Evolutionary conservation across 37 sponge, comb jelly and placozoan species (phyloP).

Genomic region (Lycopodina hypogea): DNA sequence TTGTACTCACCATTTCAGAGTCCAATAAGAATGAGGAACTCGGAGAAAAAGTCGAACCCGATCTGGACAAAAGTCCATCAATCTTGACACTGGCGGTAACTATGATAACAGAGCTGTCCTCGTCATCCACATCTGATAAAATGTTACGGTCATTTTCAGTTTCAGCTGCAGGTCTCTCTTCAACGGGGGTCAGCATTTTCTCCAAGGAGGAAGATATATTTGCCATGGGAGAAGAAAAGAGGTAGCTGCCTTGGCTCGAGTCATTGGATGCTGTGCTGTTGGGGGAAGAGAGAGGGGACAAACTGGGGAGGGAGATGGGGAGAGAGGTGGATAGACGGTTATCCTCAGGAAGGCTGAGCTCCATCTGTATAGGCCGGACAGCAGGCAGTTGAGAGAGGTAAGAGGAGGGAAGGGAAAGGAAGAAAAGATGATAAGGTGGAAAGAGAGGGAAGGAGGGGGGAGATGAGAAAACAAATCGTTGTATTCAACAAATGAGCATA

Average conservation of each 20-base stretch:
- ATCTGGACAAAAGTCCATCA: background rate
- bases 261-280: background rate
- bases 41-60: background rate
- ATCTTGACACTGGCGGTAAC: conserved; percentile 7
- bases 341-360: no score
- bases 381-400: background rate
- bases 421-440: no score
- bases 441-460: no score
- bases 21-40: background rate
- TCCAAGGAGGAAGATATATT: background rate
- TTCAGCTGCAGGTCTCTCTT: conserved; percentile 27
- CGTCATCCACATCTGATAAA: conserved; percentile 4
- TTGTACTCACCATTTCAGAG: conserved; percentile 2
- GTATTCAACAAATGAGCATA: no score
- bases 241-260: background rate
- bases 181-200: conserved; percentile 46
- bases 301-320: background rate
- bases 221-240: background rate
- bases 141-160: background rate
- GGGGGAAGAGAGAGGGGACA: background rate
- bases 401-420: background rate
- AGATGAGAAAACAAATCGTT: no score
- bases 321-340: background rate
- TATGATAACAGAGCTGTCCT: background rate
- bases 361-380: no score